These are phyloP conservation scores for Heliothis peltigera DNA, from an alignment of 2,888 invertebrate genomes.

Conservation along the genomic window DNA sequence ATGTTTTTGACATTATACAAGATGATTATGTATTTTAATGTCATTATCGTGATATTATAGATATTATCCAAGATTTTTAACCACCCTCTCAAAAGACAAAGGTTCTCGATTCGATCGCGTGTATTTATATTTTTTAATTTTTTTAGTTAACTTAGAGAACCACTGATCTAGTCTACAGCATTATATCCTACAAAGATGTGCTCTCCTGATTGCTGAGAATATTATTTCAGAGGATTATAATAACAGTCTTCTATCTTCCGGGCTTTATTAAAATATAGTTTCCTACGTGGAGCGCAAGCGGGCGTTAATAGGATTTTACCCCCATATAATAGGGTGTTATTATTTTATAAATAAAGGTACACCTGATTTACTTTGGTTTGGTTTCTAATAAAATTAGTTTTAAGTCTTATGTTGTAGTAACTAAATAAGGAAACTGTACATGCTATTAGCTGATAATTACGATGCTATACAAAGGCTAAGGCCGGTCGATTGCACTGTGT, in stretches of 20 bases:
- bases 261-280: conserved; percentile 34
- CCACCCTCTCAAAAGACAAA: too few species aligned
- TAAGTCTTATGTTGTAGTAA: not conserved
- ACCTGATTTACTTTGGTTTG: not conserved
- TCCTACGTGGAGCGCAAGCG: conserved; percentile 8
- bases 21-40: too few species aligned
- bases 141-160: too few species aligned
- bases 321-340: not conserved
- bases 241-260: conserved; percentile 31
- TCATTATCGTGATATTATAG: too few species aligned
- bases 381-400: not conserved
- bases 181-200: not conserved
- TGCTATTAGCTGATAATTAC: too few species aligned
- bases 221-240: conserved; percentile 47
- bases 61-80: too few species aligned
- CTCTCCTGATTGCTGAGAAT: conserved; percentile 19
- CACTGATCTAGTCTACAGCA: not conserved
- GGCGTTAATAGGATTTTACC: conserved; percentile 29
- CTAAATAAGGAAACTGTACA: too few species aligned
- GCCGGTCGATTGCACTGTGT: too few species aligned
- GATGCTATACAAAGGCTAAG: too few species aligned
- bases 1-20: too few species aligned
- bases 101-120: too few species aligned
- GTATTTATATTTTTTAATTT: too few species aligned
- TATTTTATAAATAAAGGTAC: not conserved